Evolutionary conservation across 1,140 invertebrate genomes (phyloP), one percentile per base, ranked within the genome.

Genomic region (Halesus radiatus): DNA sequence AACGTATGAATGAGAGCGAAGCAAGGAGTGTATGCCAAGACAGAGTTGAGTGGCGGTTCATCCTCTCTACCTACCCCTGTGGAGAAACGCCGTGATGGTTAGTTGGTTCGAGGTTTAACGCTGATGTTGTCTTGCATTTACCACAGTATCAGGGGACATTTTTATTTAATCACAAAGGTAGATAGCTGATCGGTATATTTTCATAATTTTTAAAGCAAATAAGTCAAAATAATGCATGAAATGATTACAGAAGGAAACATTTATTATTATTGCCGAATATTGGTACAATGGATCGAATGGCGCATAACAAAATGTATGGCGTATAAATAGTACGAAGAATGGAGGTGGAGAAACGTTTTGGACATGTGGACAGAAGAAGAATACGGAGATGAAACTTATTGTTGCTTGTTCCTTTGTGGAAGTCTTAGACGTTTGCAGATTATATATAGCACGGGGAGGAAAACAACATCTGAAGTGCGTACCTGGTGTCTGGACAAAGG

Each of bases 271-370:
- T 60, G 18, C 7, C 56, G 56, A 23, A 60, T 8, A 3, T 60
- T 26, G 26, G 7, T 26, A 29, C 62, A 29, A 64, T 64, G 15
- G 13, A 26, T 26, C 62, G 26, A 26, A 64, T 64, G 62, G 13
- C n/a, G 62, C 62, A 26, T 23, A 64, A 32, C 62, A 23, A 32
- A 64, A 64, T 64, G 62, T n/a, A 64, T 13, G 62, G 62, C 22
- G 26, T 15, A 64, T 64, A 64, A 64, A 64, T 64, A 64, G n/a
- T 64, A n/a, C n/a, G 22, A 26, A 64, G 56, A 70, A 70, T 45
- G 18, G 29, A 70, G 37, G 66, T 70, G 66, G 20, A 70, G 66
- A 70, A 70, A 70, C 22, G 66, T 16, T 70, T 10, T n/a, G 10
- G 37, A 70, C 29, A 45, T 45, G 29, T 32, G 64, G 6, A 68